Conservation (phyloP, 1,140 invertebrate genomes). For the Littorina saxatilis region DNA sequence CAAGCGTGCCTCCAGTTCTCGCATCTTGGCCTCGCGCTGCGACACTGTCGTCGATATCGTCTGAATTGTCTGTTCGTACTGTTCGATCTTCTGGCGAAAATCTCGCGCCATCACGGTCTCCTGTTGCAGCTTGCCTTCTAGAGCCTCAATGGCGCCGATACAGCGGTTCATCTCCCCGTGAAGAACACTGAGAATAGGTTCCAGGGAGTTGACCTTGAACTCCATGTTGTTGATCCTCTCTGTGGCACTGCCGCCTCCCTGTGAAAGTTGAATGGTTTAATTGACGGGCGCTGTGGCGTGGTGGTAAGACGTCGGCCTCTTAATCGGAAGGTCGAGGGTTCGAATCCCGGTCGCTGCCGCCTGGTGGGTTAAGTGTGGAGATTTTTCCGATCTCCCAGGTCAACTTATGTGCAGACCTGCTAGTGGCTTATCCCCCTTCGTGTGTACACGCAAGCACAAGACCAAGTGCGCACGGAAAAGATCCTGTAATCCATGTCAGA, state of each 20-base stretch:
- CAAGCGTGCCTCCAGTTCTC: conserved; percentile 45
- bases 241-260: background rate
- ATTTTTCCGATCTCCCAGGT: too few species aligned
- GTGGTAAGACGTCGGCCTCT: too few species aligned
- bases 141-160: conserved; percentile 36
- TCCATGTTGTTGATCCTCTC: conserved; percentile 31
- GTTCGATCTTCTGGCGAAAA: conserved; percentile 34
- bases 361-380: too few species aligned
- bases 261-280: too few species aligned
- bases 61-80: conserved; percentile 46
- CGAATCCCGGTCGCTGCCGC: too few species aligned
- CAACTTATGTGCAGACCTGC: too few species aligned
- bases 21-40: conserved; percentile 49
- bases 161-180: conserved; percentile 46
- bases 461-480: too few species aligned
- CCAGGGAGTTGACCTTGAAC: conserved; percentile 55
- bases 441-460: too few species aligned
- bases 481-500: too few species aligned
- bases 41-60: conserved; percentile 48
- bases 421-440: too few species aligned
- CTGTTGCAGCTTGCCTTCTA: conserved; percentile 31
- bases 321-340: too few species aligned
- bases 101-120: conserved; percentile 34
- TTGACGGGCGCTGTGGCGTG: too few species aligned
- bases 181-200: conserved; percentile 55